These are phyloP conservation scores for Mus spretus DNA, from an alignment of 2,797 vertebrate species.

Conservation along the genomic window DNA sequence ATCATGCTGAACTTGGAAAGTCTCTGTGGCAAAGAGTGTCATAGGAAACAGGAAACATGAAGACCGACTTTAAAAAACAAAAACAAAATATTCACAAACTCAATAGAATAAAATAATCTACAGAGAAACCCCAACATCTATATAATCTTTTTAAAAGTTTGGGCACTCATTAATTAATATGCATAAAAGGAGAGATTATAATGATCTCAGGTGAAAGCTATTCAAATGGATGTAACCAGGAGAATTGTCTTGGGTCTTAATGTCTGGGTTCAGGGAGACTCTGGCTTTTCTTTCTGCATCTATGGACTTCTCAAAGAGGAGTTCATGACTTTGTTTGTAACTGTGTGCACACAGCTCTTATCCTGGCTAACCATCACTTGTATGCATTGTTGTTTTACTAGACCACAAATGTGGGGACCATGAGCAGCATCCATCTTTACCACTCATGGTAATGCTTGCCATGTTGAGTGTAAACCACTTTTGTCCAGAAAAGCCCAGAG, in stretches of 20 bases:
- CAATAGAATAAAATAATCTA: constrained; percentile 18
- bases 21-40: not conserved
- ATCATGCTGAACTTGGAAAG: not conserved
- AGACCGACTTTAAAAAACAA: not conserved
- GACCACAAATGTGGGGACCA: not conserved
- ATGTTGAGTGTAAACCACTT: not conserved
- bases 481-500: not conserved
- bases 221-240: not conserved
- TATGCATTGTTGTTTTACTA: not conserved
- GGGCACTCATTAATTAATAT: not conserved
- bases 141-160: not conserved
- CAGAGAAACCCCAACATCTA: not conserved
- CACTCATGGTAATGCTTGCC: not conserved
- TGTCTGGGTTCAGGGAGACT: not conserved
- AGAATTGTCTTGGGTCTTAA: not conserved
- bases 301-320: not conserved
- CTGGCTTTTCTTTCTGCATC: not conserved
- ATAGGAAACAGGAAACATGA: not conserved
- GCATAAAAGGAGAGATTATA: constrained; percentile 31
- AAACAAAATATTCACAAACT: not conserved
- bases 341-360: not conserved
- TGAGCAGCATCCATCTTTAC: not conserved
- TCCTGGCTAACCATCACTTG: not conserved
- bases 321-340: not conserved
- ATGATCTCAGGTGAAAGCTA: not conserved